Evolutionary conservation across 2,888 invertebrate genomes (phyloP), one percentile per base, ranked within the genome.

Genomic region (Orthosia incerta): DNA sequence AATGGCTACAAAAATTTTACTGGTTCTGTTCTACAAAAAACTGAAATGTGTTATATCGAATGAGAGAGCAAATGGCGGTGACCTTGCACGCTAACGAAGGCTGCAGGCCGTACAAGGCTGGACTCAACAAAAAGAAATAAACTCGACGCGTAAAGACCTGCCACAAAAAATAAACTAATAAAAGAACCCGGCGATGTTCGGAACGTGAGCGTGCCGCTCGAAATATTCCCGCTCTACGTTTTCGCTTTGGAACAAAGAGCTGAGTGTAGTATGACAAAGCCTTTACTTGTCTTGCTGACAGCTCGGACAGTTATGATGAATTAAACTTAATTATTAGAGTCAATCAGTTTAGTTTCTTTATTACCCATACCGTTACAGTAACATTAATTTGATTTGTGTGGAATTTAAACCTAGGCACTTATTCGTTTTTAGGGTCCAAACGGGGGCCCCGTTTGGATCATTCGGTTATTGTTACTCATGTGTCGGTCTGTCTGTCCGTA

Each of bases 71-170:
- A 81, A 90, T 90, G 90, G 89, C 83, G 86, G 85, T 95, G 95
- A 95, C 95, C 95, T 95, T 95, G 95, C 92, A 89, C 91, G 93
- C 93, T 94, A 95, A 95, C 94, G 95, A 95, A 95, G 95, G 95
- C 95, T 95, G 92, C 91, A 89, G 90, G 88, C 93, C 92, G 86
- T 91, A 94, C 91, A 93, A 92, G 93, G 93, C 90, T 91, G 90
- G 88, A 66, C 59, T 48, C 85, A 89, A 92, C 91, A 94, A 94
- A 93, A 94, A 91, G 90, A 92, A 93, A 92, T 89, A 93, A 89
- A 88, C 80, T 86, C 80, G 87, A 89, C 89, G 88, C 89, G 89
- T 93, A 92, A 94, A 95, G 94, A 94, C 93, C 92, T 93, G 94
- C 90, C 93, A 94, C 93, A 95, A 95, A 95, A 95, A 95, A 95